Evolutionary conservation across 2,113 vertebrate species (phyloP).

Genomic region (Trematomus loennbergii): DNA sequence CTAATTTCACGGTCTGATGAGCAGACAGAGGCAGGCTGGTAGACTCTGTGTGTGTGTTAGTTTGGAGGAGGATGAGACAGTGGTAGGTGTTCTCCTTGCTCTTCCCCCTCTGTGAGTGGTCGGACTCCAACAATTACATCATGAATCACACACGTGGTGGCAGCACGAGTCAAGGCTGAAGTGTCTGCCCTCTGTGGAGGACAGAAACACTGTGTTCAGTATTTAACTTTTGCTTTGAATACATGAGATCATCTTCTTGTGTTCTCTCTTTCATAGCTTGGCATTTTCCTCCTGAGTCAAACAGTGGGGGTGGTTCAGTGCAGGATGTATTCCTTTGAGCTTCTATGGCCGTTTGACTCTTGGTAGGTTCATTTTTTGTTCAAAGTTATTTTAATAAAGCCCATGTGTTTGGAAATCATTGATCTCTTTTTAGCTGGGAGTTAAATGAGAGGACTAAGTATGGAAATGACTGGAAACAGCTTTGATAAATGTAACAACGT

Average conservation of each 20-base stretch:
- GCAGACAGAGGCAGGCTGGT: conserved; percentile 46
- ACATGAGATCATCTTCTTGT: neutral
- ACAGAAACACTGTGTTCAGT: neutral
- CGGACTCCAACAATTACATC: conserved; percentile 43
- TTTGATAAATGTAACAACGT: neutral
- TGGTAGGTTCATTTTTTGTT: neutral
- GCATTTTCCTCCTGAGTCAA: neutral
- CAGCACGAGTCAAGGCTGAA: conserved; percentile 15
- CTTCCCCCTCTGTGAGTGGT: conserved; percentile 26
- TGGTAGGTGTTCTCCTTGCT: conserved; percentile 15
- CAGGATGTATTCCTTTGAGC: neutral
- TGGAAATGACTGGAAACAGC: neutral
- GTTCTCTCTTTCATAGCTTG: neutral
- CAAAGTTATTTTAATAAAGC: neutral
- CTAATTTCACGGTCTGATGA: conserved; percentile 69
- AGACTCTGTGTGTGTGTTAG: neutral
- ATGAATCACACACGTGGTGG: conserved; percentile 41
- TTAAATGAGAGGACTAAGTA: too few species aligned
- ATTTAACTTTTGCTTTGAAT: neutral
- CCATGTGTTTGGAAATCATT: neutral
- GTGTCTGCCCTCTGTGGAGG: conserved; percentile 2
- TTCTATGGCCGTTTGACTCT: neutral
- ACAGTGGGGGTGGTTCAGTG: conserved; percentile 11
- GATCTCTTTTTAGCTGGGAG: neutral
- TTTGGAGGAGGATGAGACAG: conserved; percentile 13